These are phyloP conservation scores for Pteronura brasiliensis DNA, from an alignment of 2,113 vertebrate genomes.

Conservation along the genomic window DNA sequence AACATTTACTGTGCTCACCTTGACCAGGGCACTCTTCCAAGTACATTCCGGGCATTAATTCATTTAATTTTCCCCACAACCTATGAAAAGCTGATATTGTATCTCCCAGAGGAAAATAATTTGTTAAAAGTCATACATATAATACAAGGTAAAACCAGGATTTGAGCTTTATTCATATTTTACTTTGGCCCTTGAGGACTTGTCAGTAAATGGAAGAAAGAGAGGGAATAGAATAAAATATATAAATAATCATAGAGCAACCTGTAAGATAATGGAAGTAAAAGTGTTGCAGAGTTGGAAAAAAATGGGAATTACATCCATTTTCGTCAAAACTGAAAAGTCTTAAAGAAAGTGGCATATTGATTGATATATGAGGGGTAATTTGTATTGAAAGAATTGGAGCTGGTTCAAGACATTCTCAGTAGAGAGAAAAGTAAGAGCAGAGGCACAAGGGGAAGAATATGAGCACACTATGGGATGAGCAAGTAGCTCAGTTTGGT, in stretches of 20 bases:
- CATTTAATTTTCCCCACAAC: neutral
- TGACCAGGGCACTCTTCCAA: neutral
- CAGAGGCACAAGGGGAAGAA: neutral
- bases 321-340: neutral
- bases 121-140: neutral
- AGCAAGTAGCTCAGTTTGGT: neutral
- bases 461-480: neutral
- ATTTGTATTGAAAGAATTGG: neutral
- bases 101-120: neutral
- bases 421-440: neutral
- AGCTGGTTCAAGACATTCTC: neutral
- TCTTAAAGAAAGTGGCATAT: neutral
- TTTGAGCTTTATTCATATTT: neutral
- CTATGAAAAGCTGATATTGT: neutral
- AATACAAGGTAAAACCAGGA: neutral
- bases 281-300: neutral
- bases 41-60: neutral
- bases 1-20: neutral
- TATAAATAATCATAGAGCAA: neutral
- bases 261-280: neutral
- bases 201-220: neutral
- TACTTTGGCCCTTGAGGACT: neutral
- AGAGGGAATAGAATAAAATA: neutral
- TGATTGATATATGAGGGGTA: neutral
- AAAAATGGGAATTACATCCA: neutral